Percentiles rank a stretch among this genome's conserved stretches.
Evolutionary conservation across 1,140 invertebrate species (phyloP).

Genomic region (Lysiphlebus fabarum): DNA sequence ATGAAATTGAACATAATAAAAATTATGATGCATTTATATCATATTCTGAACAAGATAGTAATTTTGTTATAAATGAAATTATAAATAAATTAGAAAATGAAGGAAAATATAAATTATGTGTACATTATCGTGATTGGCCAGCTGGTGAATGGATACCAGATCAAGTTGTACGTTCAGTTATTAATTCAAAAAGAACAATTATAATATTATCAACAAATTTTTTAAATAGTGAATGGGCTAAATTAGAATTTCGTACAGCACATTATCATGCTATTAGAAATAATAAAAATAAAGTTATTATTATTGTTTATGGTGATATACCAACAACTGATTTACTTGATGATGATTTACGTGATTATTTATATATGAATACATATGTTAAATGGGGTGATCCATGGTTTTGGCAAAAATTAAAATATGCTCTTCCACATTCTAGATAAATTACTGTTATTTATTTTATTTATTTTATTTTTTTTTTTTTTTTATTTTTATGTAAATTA

Average conservation of each 20-base stretch:
- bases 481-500: too few species aligned
- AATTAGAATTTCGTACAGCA: slow-evolving; percentile 79
- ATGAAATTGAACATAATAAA: slow-evolving; percentile 74
- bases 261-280: slow-evolving; percentile 73
- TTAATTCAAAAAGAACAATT: slow-evolving; percentile 75
- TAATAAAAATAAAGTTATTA: slow-evolving; percentile 67
- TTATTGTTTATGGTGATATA: slow-evolving; percentile 76
- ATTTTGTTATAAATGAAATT: slow-evolving; percentile 68
- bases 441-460: background rate
- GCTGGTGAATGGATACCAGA: slow-evolving; percentile 73
- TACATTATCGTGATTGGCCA: slow-evolving; percentile 82
- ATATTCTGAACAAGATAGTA: slow-evolving; percentile 77
- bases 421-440: slow-evolving; percentile 59
- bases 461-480: too few species aligned
- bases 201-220: slow-evolving; percentile 80
- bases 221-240: slow-evolving; percentile 79
- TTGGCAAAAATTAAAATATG: slow-evolving; percentile 79
- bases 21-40: slow-evolving; percentile 85
- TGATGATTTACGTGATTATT: slow-evolving; percentile 71
- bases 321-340: slow-evolving; percentile 65
- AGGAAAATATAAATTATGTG: slow-evolving; percentile 64
- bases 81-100: slow-evolving; percentile 65
- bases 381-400: slow-evolving; percentile 84
- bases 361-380: slow-evolving; percentile 85
- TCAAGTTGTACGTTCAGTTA: slow-evolving; percentile 77